These are phyloP conservation scores for Ramphastos sulfuratus DNA, from an alignment of 2,113 vertebrate species.

Conservation along the genomic window DNA sequence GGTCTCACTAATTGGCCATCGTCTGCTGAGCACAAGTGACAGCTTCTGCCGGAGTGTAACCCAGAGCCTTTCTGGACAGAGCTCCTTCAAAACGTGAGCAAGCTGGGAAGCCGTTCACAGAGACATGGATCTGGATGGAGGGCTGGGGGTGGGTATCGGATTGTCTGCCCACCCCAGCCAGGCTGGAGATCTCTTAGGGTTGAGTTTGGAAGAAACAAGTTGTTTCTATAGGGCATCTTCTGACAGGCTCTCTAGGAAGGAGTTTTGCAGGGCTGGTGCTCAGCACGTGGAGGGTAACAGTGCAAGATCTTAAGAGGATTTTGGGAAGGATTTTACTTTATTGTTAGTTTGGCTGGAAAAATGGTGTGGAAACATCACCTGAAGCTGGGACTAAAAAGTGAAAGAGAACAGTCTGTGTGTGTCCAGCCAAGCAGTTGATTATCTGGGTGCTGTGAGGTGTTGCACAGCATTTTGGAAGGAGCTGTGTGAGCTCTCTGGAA, in stretches of 20 bases:
- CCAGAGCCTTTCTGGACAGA: fast-evolving
- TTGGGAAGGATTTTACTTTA: background rate
- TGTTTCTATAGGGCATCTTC: background rate
- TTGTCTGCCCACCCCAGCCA: background rate
- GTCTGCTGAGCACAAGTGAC: background rate
- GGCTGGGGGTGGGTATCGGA: too few species aligned
- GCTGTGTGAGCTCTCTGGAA: conserved; percentile 52
- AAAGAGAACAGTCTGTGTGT: conserved; percentile 7
- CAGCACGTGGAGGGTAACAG: background rate
- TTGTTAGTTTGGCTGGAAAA: conserved; percentile 31
- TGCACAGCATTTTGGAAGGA: conserved; percentile 58
- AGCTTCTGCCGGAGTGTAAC: background rate
- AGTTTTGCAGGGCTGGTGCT: background rate
- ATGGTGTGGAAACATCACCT: background rate
- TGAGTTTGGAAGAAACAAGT: background rate
- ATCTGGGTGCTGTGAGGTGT: conserved; percentile 16
- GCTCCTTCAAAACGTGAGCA: background rate
- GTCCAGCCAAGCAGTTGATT: conserved; percentile 41
- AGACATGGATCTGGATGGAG: too few species aligned
- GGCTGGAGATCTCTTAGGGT: background rate
- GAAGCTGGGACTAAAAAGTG: conserved; percentile 33
- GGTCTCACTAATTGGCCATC: background rate
- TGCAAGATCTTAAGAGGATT: background rate
- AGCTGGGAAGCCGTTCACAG: background rate
- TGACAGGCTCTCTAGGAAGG: background rate